Base-by-base conservation (phyloP, 1,140 invertebrate genomes). In the Pseudoatta argentina region DNA sequence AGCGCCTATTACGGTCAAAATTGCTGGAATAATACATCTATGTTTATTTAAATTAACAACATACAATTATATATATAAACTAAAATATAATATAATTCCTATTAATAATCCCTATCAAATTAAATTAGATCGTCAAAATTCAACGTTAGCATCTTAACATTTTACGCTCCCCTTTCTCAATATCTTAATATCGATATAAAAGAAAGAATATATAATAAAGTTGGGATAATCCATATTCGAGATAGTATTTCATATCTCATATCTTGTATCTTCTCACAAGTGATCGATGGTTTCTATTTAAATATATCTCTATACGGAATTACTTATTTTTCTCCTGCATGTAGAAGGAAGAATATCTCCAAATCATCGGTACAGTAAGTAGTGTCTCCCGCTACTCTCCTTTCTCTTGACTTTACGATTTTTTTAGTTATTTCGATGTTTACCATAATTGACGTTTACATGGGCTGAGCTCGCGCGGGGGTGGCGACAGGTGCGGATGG, bases 171-270 rank as follows among this genome's bases (percentile, higher is more conserved):
- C 6, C 21, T 27, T 14, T 64, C n/a, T 81, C 16, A 5, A 2
- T 16, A 55, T 81, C 39, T 66, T 1, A 27, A 16, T 30, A 63
- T 44, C 2, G 5, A 61, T 44, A 18, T 27, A 30, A 64, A 64
- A 44, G n/a, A 61, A 69, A 69, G n/a, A 69, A 24, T 24, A 57
- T n/a, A 39, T 18, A 4, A 39, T 21, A 44, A 59, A 75, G 30
- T 53, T 30, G 1, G 2, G 12, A 53, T 30, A 39, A 64, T 69
- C 18, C n/a, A 79, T 79, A 69, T 67, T 69, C 27, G 2, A 79
- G 24, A 79, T 79, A 21, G 30, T 27, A 44, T 69, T 39, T 51
- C 21, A 21, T 51, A 69, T 69, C 66, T 69, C 44, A 21, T 51
- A 1, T 2, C 66, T 51, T 27, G 39, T 48, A 48, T 69, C 66